Base-by-base conservation (phyloP, 2,888 invertebrate genomes). In the Hydroisotoma schaefferi region DNA sequence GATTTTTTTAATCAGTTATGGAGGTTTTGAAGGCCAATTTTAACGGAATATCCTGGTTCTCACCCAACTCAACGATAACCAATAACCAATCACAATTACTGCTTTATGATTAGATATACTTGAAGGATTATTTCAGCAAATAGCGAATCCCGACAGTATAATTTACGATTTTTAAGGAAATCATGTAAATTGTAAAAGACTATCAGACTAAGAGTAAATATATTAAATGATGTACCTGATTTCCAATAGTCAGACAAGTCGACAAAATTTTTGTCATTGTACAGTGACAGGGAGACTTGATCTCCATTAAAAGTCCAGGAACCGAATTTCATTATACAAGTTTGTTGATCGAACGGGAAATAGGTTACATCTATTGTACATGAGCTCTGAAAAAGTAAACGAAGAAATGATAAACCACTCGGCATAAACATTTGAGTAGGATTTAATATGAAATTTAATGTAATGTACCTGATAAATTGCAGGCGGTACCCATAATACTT, bases 311-410 rank as follows among this genome's bases (percentile, higher is more conserved):
- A 95, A 1, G 95, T 95, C 95, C 95, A 95, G 5, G 94, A 94
- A 43, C 99, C 98, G 75, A 99, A 99, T 79, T 98, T 99, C 95
- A 99, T 98, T 73, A 94, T 92, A 79, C 99, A 99, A 5, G 90
- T 91, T 82, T 99, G 99, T 78, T 99, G 94, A 80, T 99, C 99
- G 79, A 99, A 99, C 4, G 99, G 99, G 77, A 99, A 99, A 78
- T 94, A 99, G 70, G 94, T 94, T 65, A 99, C 99, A 79, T 99
- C 97, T 75, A 99, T 99, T 27, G 95, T 94, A 80, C 99, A 99
- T 57, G 97, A 97, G 79, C 94, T 95, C 85, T 92, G 81, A 54
- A 82, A 81, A 65, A 6, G 26, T 49, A 49, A 22, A 22, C 20
- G 20, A 40, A 18, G 20, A 15, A 40, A 40, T 40, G 5, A 40